Percentiles rank a stretch among this genome's conserved stretches.
Conservation (phyloP, 2,888 invertebrate species). For the Parasteatoda lunata region DNA sequence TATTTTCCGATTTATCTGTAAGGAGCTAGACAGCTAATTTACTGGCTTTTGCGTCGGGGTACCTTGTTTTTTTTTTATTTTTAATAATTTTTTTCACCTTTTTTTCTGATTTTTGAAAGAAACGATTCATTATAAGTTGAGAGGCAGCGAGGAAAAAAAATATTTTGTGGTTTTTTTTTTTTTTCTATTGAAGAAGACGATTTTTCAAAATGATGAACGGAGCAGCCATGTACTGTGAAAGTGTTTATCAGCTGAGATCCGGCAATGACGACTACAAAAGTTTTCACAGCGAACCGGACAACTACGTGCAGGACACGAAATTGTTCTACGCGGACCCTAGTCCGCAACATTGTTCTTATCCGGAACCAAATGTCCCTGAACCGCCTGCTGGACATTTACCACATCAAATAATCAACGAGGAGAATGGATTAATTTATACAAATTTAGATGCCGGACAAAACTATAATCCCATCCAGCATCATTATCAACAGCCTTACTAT, state of each 20-base stretch:
- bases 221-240: constrained; percentile 63
- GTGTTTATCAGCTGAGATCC: constrained; percentile 56
- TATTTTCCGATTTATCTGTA: constrained; percentile 70
- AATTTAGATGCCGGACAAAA: constrained; percentile 78
- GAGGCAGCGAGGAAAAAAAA: neutral
- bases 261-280: constrained; percentile 29
- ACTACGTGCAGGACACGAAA: constrained; percentile 41
- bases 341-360: constrained; percentile 43
- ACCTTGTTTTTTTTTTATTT: neutral
- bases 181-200: constrained; percentile 3
- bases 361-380: constrained; percentile 32
- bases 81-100: neutral
- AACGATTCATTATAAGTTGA: neutral
- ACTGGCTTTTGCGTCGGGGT: constrained; percentile 29
- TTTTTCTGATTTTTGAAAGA: neutral
- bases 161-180: neutral
- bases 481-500: constrained; percentile 23
- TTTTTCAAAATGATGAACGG: constrained; percentile 54
- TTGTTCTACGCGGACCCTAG: constrained; percentile 52
- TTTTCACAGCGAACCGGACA: constrained; percentile 30
- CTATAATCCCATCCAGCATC: constrained; percentile 1
- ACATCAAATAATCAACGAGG: constrained; percentile 68
- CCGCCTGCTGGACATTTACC: constrained; percentile 53
- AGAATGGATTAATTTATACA: constrained; percentile 89
- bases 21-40: constrained; percentile 69